A percentile compares a stretch with the other conserved stretches of the same genome.
These are phyloP conservation scores for Cossypha polioptera DNA, from an alignment of 2,797 vertebrate species.

Conservation along the genomic window DNA sequence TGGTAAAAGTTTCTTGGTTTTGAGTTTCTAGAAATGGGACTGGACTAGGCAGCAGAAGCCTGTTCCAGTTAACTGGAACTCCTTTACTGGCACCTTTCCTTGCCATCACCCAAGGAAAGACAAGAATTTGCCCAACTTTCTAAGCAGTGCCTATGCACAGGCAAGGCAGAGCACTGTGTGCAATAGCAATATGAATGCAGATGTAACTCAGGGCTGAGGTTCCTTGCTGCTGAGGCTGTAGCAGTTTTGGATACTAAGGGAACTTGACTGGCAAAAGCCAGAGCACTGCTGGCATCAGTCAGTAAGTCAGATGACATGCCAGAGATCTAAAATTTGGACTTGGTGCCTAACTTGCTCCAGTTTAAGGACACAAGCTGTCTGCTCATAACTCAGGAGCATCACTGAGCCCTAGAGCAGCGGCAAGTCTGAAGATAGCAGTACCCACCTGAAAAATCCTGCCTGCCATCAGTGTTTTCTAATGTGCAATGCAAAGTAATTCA, in stretches of 20 bases:
- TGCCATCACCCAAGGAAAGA: neutral
- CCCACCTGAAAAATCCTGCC: neutral
- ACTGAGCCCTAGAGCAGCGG: neutral
- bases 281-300: neutral
- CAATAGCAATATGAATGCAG: fast-evolving
- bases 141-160: neutral
- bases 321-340: neutral
- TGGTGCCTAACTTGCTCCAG: neutral
- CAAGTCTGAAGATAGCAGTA: neutral
- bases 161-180: neutral
- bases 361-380: neutral
- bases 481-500: neutral
- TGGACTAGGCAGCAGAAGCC: neutral
- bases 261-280: neutral
- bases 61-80: neutral
- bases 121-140: neutral
- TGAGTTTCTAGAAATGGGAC: neutral
- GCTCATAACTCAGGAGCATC: neutral
- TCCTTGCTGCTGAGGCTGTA: neutral
- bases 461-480: neutral
- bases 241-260: neutral
- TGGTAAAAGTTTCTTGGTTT: neutral
- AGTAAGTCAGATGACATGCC: neutral
- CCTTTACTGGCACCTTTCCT: fast-evolving
- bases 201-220: neutral